Base-by-base conservation (phyloP, 2,113 vertebrate species). In the Callipepla squamata region DNA sequence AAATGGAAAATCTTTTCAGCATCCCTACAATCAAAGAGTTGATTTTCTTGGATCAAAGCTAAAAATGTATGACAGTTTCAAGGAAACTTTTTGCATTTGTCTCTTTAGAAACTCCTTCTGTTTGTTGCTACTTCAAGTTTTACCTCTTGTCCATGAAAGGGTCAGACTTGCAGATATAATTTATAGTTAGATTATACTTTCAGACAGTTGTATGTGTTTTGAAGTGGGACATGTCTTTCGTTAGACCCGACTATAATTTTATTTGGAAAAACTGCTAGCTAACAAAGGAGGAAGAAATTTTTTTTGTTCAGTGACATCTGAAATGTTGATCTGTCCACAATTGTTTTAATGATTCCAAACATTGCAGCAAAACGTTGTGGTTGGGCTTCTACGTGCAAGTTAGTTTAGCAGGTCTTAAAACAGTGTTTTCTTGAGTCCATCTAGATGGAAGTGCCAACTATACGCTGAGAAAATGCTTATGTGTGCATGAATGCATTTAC, bases 391-490 rank as follows among this genome's bases (percentile, higher is more conserved):
- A 50, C 2, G 23, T 88, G 34, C 11, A 14, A 47, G 30, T 85
- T 75, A 72, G 34, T 65, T 80, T 74, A 93, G 51, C 25, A 66
- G 44, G 13, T 77, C 44, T 89, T 82, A 55, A 84, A 90, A 5
- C 30, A 81, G 6, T 53, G 25, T 73, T 92, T 78, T 81, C 57
- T 78, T 87, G 57, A 57, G 34, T 61, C 72, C 1, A 6, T 14
- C 36, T 89, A 51, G 44, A 21, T 70, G 21, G 42, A 69, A 79
- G 77, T 72, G 38, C 21, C 40, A 90, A 36, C 40, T 86, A 9
- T 82, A 80, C 89, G 70, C 78, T 89, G 78, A 76, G 78, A 84
- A 90, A 84, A 85, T 23, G 66, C 48, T 86, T 57, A 84, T 90
- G 69, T 87, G 53, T 26, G 28, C 63, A 79, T 69, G 72, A 90